These are phyloP conservation scores for Apolygus lucorum DNA, from an alignment of 1,140 invertebrate genomes.

Conservation along the genomic window DNA sequence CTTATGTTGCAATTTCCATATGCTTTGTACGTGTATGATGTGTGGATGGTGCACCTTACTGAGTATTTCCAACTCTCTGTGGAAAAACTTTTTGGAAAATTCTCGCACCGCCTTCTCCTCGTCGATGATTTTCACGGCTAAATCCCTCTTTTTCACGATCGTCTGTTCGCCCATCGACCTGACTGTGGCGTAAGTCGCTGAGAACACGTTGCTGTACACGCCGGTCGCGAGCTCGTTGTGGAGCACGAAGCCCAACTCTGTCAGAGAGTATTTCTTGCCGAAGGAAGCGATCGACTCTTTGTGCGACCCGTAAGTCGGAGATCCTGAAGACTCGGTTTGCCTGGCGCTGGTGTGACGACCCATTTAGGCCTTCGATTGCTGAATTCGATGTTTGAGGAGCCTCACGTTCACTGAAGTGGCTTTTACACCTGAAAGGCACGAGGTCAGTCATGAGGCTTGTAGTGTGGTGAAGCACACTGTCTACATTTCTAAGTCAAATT, in stretches of 20 bases:
- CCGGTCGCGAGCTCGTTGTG: neutral
- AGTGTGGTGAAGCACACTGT: too few relatives aligned
- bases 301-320: too few relatives aligned
- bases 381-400: too few relatives aligned
- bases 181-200: neutral
- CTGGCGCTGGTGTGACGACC: too few relatives aligned
- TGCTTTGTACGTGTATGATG: constrained; percentile 57
- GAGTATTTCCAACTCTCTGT: constrained; percentile 60
- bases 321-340: too few relatives aligned
- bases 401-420: too few relatives aligned
- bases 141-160: neutral
- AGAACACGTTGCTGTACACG: neutral
- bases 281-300: too few relatives aligned
- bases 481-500: too few relatives aligned
- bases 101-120: constrained; percentile 53
- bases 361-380: too few relatives aligned
- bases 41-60: constrained; percentile 60
- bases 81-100: constrained; percentile 51
- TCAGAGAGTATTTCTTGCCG: neutral
- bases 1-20: constrained; percentile 47
- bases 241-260: neutral
- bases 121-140: constrained; percentile 38
- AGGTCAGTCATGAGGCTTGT: too few relatives aligned
- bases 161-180: neutral
- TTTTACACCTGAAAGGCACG: too few relatives aligned